Evolutionary conservation across 2,888 invertebrate genomes (phyloP), one percentile per base, ranked within the genome.

Genomic region (Scaptomyza polygonia): DNA sequence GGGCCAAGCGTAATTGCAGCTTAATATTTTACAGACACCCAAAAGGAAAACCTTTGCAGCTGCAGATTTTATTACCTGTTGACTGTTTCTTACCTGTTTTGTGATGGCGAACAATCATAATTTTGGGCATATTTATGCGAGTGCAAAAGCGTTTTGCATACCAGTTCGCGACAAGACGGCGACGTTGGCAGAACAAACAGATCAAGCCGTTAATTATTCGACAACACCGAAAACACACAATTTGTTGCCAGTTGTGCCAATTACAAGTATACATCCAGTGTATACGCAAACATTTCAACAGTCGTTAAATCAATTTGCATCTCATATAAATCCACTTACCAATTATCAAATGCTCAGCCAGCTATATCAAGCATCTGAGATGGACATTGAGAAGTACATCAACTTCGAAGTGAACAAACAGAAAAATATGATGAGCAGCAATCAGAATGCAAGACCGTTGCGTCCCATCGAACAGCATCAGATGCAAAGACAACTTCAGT

Each of bases 361-460:
- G 9, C 43, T 12, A 9, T 3, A 0, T 1, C 1, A 0, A 12
- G 2, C 12, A 2, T 3, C 8, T 0, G 29, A 45, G 6, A 68
- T 71, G 70, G 68, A 73, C 14, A 48, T 81, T 30, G 83, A 79
- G n/a, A 65, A 73, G 27, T 76, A 69, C 27, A 76, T 82, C n/a
- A 79, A 79, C n/a, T 36, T 18, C 21, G 77, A 82, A 53, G 34
- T 79, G 43, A 47, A 39, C 12, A 39, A 48, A 12, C 86, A 82
- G 42, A 58, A 49, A 44, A 14, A 3, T 0, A 1, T 55, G 6
- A 64, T 79, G 64, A 59, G 5, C 25, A 5, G 49, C 0, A 62
- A 64, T 3, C 45, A 45, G 34, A 14, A 6, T n/a, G 16, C 9
- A 0, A 25, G 25, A 14, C 11, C 45, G 9, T 9, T 39, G 11